Evolutionary conservation across 2,797 vertebrate genomes (phyloP), one percentile per base, ranked within the genome.

Genomic region (Clarias laeviceps): DNA sequence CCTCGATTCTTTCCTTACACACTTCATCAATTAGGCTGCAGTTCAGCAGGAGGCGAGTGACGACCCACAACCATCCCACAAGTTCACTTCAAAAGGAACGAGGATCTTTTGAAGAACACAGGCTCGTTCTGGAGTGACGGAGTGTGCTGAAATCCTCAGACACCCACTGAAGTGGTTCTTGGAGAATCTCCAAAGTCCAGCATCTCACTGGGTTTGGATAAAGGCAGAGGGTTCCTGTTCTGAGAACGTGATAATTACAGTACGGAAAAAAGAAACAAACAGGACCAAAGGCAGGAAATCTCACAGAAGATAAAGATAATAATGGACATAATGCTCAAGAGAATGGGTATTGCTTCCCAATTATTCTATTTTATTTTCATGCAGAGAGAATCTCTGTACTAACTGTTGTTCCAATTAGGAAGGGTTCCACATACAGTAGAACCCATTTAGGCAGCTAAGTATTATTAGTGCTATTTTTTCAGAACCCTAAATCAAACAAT

Each of bases 1-100:
- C 93, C 89, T 57, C 83, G 91, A 91, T 88, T 91, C 62, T 92
- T 93, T 91, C 91, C 91, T 90, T 86, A 83, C 73, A 56, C 94
- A 95, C 94, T 94, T 95, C 94, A 96, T 96, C 94, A 94, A 94
- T 95, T 94, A 94, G 91, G 91, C 92, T 72, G 50, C 81, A 85
- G 88, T 85, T 87, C 87, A 88, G 93, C 87, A 91, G 70, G 90
- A 88, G 80, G 84, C 72, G 90, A 89, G 91, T 89, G 89, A 92
- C 92, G 91, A 92, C 90, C 91, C 90, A 91, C 85, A 90, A 91
- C 92, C 91, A 92, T 89, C 88, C 85, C 92, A 91, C 91, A 94
- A 93, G 91, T 94, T 93, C 90, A 95, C 94, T 93, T 95, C 95
- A 95, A 95, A 95, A 92, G 94, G 88, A 87, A 74, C 90, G 92